Evolutionary conservation across 2,113 vertebrate genomes (phyloP).

Genomic region (Orthonyx spaldingii): DNA sequence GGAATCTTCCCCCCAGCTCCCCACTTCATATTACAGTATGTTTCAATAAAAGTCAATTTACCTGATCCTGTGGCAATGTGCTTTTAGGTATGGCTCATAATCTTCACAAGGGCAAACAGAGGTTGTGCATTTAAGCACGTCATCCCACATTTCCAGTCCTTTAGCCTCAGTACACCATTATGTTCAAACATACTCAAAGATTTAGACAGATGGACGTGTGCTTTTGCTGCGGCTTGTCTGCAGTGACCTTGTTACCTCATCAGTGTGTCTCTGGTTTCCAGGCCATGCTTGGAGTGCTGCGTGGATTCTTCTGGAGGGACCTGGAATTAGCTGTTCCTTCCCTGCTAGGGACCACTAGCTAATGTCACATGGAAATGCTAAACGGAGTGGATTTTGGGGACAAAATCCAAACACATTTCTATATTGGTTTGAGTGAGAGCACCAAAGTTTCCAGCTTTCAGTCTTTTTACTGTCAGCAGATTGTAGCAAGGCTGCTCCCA

Average conservation of each 20-base stretch:
- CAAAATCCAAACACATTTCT: background rate
- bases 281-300: background rate
- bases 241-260: background rate
- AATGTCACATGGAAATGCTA: background rate
- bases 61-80: background rate
- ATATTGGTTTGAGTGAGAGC: background rate
- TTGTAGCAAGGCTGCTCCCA: background rate
- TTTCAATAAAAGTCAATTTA: conserved; percentile 60
- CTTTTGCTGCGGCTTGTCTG: background rate
- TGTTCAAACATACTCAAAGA: background rate
- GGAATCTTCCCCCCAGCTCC: background rate
- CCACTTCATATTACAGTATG: background rate
- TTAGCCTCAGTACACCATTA: background rate
- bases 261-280: background rate
- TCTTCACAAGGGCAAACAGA: conserved; percentile 39
- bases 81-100: conserved; percentile 38
- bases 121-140: background rate
- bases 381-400: background rate
- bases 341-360: background rate
- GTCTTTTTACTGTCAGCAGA: background rate
- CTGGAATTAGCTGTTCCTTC: background rate
- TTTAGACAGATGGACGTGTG: background rate
- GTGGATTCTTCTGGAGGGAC: background rate
- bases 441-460: background rate
- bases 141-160: conserved; percentile 18